Conservation (phyloP, 2,888 invertebrate genomes). For the Tineola bisselliella region DNA sequence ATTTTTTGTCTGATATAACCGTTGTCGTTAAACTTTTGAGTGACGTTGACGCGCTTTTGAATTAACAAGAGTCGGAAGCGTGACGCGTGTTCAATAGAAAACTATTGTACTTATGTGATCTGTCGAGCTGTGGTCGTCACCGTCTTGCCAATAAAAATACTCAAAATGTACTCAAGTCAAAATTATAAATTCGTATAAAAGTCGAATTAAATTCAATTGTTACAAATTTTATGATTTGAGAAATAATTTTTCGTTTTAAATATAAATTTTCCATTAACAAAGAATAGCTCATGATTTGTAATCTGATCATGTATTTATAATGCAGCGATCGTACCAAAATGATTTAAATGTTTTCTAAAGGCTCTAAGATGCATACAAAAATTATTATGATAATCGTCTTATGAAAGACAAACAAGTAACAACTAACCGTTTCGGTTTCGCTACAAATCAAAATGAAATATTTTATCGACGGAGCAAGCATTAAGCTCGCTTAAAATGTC, state of each 20-base stretch:
- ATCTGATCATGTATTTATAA: neutral
- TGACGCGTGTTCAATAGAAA: conserved; percentile 9
- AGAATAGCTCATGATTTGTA: neutral
- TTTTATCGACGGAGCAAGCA: conserved; percentile 45
- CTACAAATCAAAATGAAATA: conserved; percentile 58
- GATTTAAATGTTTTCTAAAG: neutral
- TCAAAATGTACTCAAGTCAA: neutral
- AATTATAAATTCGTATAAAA: neutral
- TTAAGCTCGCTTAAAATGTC: conserved; percentile 54
- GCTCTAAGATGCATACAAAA: conserved; percentile 4
- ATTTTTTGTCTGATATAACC: conserved; percentile 36
- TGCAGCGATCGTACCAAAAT: neutral
- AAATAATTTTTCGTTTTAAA: neutral
- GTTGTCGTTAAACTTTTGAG: conserved; percentile 52
- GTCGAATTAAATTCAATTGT: neutral
- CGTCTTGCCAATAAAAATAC: neutral
- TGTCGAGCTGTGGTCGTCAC: neutral
- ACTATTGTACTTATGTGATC: neutral
- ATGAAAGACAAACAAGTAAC: conserved; percentile 31
- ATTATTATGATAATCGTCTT: conserved; percentile 41
- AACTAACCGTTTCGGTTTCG: conserved; percentile 40
- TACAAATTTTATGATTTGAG: neutral
- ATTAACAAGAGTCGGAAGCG: neutral
- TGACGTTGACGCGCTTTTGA: conserved; percentile 38
- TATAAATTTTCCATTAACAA: neutral